Base-by-base conservation (phyloP, 2,888 invertebrate genomes). In the Leucophenga maculata region DNA sequence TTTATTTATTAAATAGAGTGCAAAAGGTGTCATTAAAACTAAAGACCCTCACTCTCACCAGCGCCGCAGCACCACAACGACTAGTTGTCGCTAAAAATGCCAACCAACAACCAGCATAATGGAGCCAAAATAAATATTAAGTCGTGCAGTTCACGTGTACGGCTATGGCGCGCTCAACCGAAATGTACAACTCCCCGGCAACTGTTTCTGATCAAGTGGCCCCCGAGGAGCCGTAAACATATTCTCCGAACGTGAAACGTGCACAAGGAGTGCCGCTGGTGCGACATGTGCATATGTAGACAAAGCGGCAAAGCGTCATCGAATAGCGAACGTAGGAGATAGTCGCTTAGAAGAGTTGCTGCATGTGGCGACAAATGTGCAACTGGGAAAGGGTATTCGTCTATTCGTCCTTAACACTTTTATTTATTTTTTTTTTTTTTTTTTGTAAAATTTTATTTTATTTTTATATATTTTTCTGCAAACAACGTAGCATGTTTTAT, bases 141-240 rank as follows among this genome's bases (percentile, higher is more conserved):
- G 22, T 48, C 22, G 13, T 16, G 13, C 59, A 9, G 16, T 67
- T 64, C 26, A 62, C 48, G 32, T 39, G 39, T 39, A 8, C 11
- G 50, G 60, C 54, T 26, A 8, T 39, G 50, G 60, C 54, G 62
- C 65, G 55, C 65, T 67, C 72, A 65, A 69, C 68, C 69, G 72
- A 70, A 73, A 70, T 65, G 67, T 68, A 73, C 76, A 79, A 77
- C 76, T 77, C 78, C 83, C 83, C 66, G 71, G 76, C 75, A 82
- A 83, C 82, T 80, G 75, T 76, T 83, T 76, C 77, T 79, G 78
- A 78, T 75, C 82, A 83, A 82, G 80, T 82, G 77, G 82, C 74
- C 82, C 80, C 82, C 75, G 70, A 78, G 79, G 82, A 79, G 77
- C 78, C 82, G 77, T 82, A 82, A 82, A 82, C 80, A 82, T 83